A percentile compares a stretch with the other conserved stretches of the same genome.
phyloP scores from a whole-genome alignment of 2,113 vertebrate genomes.

The Crocuta crocuta region DNA sequence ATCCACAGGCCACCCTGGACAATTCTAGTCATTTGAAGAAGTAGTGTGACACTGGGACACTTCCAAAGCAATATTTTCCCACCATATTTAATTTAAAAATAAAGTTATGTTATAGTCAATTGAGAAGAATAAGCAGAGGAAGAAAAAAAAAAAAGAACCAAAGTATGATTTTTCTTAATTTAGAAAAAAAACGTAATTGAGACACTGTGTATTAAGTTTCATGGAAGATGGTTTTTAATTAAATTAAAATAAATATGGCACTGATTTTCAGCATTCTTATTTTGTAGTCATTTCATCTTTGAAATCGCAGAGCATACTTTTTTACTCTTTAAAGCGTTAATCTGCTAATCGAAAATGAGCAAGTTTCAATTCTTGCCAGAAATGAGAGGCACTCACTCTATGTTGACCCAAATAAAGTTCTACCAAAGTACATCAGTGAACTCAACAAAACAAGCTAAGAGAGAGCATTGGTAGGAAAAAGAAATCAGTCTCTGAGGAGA shows the following conservation, averaged over 20 bases:
- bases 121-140: background rate
- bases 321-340: slow-evolving; percentile 20
- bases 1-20: background rate
- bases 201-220: background rate
- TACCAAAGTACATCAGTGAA: background rate
- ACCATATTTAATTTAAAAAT: slow-evolving; percentile 16
- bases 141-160: background rate
- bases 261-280: background rate
- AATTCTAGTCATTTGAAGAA: background rate
- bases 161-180: slow-evolving; percentile 4
- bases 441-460: background rate
- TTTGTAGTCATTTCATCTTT: slow-evolving; percentile 1
- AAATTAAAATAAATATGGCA: background rate
- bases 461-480: background rate
- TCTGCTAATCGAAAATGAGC: background rate
- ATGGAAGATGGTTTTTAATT: background rate
- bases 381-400: background rate
- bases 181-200: background rate
- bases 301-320: background rate
- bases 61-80: background rate
- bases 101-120: background rate
- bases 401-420: background rate
- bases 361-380: background rate
- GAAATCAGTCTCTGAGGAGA: background rate
- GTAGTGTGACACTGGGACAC: background rate